Percentiles rank a stretch among this genome's conserved stretches.
Conservation (phyloP, 2,797 vertebrate species). For the Hippoglossus hippoglossus region DNA sequence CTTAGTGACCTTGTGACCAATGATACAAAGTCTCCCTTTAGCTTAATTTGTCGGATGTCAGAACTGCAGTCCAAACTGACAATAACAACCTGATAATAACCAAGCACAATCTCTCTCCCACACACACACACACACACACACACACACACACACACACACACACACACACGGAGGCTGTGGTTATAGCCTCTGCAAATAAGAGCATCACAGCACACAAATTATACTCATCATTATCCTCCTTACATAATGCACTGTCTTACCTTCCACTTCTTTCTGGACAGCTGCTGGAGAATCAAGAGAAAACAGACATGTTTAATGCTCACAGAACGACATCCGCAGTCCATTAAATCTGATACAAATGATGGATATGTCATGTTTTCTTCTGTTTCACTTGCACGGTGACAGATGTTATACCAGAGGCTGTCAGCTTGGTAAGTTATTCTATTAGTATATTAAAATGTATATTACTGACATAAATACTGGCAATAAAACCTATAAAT, state of each 20-base stretch:
- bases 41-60: constrained; percentile 81
- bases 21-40: constrained; percentile 64
- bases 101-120: constrained; percentile 45
- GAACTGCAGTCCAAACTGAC: constrained; percentile 87
- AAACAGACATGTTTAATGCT: constrained; percentile 56
- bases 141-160: too few relatives aligned
- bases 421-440: constrained; percentile 1
- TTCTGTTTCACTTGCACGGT: too few relatives aligned
- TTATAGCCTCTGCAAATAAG: constrained; percentile 66
- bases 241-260: constrained; percentile 80
- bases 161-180: constrained; percentile 49
- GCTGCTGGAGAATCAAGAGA: constrained; percentile 70
- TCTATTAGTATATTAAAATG: not conserved
- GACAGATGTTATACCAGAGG: not conserved
- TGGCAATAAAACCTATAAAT: too few relatives aligned
- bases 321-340: constrained; percentile 21
- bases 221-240: constrained; percentile 56
- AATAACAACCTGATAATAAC: constrained; percentile 75
- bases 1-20: constrained; percentile 66
- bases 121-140: too few relatives aligned
- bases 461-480: too few relatives aligned
- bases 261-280: constrained; percentile 85
- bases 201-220: constrained; percentile 62
- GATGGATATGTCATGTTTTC: not conserved
- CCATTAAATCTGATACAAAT: constrained; percentile 9